A percentile compares a stretch with the other conserved stretches of the same genome.
These are phyloP conservation scores for Chalcis sispes DNA, from an alignment of 2,888 invertebrate species.

Conservation along the genomic window DNA sequence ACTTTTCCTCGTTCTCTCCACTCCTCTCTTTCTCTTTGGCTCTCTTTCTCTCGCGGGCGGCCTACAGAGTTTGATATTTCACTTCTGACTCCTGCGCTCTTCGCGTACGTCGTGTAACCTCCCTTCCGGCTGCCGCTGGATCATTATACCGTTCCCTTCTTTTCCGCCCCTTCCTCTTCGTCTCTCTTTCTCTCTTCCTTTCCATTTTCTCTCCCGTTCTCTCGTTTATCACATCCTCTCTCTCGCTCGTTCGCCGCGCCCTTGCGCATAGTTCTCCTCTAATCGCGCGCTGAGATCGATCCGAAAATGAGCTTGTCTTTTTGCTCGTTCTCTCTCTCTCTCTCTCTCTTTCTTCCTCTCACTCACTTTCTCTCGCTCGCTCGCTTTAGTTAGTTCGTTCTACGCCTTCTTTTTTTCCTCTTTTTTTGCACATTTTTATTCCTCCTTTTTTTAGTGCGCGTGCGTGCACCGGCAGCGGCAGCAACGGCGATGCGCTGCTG, in stretches of 20 bases:
- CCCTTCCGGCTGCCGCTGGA: slow-evolving; percentile 58
- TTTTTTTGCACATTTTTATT: slow-evolving; percentile 22
- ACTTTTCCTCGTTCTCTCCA: slow-evolving; percentile 22
- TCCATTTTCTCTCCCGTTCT: slow-evolving; percentile 13
- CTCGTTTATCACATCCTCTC: slow-evolving; percentile 10
- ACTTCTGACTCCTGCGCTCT: slow-evolving; percentile 58
- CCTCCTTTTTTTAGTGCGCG: slow-evolving; percentile 52
- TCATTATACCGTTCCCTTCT: slow-evolving; percentile 59
- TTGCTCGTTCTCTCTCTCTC: slow-evolving; percentile 48
- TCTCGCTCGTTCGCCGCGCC: slow-evolving; percentile 28
- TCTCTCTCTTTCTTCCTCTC: slow-evolving; percentile 36
- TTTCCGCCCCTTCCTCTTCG: slow-evolving; percentile 34
- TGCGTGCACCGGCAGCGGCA: slow-evolving; percentile 49
- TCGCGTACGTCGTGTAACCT: slow-evolving; percentile 56
- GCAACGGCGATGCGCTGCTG: no score
- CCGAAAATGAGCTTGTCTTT: slow-evolving; percentile 61
- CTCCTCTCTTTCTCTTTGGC: slow-evolving; percentile 2
- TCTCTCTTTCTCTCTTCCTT: no score
- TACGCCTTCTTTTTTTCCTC: slow-evolving; percentile 27
- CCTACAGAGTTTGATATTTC: slow-evolving; percentile 65
- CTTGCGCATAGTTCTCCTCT: slow-evolving; percentile 53
- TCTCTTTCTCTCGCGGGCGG: slow-evolving; percentile 23
- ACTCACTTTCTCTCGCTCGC: slow-evolving; percentile 12
- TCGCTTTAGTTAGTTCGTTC: no score
- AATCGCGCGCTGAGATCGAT: slow-evolving; percentile 59